phyloP scores from a whole-genome alignment of 2,113 vertebrate genomes.

The Notarius lentiginosus region DNA sequence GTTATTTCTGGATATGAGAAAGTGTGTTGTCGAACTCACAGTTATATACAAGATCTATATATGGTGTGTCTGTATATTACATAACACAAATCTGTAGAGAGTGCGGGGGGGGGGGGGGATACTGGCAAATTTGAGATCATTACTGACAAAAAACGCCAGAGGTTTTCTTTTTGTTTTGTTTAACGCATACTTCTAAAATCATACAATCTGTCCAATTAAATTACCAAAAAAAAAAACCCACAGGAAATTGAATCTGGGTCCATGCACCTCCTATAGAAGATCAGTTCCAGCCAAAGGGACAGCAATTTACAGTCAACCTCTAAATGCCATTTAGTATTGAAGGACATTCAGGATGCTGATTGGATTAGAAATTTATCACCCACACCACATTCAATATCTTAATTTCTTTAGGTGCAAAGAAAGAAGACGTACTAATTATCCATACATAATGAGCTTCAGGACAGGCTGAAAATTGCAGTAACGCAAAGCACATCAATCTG shows the following conservation, averaged over 20 bases:
- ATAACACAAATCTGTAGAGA: not conserved
- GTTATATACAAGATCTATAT: not conserved
- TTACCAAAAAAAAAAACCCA: not conserved
- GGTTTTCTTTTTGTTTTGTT: no score
- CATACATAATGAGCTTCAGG: constrained; percentile 28
- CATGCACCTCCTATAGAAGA: not conserved
- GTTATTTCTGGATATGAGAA: not conserved
- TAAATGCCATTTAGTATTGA: constrained; percentile 41
- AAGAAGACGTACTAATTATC: not conserved
- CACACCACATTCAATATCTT: constrained; percentile 5
- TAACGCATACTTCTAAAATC: not conserved
- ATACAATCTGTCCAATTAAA: constrained; percentile 3
- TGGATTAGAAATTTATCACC: constrained; percentile 17
- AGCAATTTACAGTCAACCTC: constrained; percentile 12
- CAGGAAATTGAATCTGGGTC: not conserved
- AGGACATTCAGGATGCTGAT: constrained; percentile 29
- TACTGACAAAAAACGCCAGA: constrained; percentile 6
- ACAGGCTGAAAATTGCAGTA: not conserved
- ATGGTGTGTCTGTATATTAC: not conserved
- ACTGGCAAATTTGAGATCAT: not conserved
- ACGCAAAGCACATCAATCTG: not conserved
- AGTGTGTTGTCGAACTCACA: not conserved
- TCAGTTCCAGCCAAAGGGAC: not conserved
- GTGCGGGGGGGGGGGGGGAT: not conserved
- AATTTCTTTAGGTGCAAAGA: not conserved